These are phyloP conservation scores for Tolypeutes matacus DNA, from an alignment of 2,797 vertebrate species.

Conservation along the genomic window DNA sequence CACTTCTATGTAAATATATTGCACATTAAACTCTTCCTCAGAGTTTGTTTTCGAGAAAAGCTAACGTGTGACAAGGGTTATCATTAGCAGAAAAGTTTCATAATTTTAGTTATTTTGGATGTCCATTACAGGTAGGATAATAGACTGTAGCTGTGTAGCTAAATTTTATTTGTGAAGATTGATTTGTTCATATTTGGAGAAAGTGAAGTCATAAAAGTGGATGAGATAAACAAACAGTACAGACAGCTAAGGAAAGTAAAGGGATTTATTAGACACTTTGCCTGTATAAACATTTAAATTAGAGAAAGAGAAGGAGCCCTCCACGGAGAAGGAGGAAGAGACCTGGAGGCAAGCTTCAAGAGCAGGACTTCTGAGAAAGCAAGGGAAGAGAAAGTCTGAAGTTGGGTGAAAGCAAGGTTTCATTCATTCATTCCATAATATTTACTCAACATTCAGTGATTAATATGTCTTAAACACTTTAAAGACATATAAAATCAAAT, in stretches of 20 bases:
- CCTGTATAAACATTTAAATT: background rate
- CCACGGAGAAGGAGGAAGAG: background rate
- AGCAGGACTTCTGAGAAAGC: background rate
- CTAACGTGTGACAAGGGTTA: background rate
- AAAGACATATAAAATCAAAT: background rate
- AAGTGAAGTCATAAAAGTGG: background rate
- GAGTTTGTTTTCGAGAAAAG: background rate
- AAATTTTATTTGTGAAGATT: background rate
- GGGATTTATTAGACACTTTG: background rate
- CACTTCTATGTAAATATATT: background rate
- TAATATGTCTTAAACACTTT: too few species aligned
- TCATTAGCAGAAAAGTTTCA: background rate
- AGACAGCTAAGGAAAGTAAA: background rate
- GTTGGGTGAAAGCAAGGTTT: rapidly evolving
- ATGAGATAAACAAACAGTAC: background rate
- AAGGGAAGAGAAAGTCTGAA: too few species aligned
- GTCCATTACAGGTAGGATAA: background rate
- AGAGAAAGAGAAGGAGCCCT: background rate
- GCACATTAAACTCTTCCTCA: background rate
- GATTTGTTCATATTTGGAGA: background rate
- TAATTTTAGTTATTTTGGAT: background rate
- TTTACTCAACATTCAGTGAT: background rate
- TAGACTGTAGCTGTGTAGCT: background rate
- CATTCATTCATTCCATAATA: background rate
- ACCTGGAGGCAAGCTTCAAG: background rate